These are phyloP conservation scores for Campopleginae sp. DNA, from an alignment of 2,888 invertebrate genomes.

Conservation along the genomic window DNA sequence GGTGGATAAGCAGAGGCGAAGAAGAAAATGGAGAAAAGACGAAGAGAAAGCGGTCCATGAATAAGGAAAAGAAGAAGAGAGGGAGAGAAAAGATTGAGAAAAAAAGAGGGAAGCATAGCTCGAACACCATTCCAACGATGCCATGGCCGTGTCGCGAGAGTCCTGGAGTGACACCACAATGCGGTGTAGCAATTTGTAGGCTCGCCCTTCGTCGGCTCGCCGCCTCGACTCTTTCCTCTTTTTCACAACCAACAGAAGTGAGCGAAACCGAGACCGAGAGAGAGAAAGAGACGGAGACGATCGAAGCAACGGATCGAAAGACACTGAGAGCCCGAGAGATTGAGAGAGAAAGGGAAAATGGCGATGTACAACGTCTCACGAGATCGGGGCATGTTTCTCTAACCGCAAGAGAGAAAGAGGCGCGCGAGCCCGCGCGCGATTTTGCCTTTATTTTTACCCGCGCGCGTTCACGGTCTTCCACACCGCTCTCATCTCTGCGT, in stretches of 20 bases:
- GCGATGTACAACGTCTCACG: constrained; percentile 52
- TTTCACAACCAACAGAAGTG: constrained; percentile 58
- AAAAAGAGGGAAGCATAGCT: constrained; percentile 65
- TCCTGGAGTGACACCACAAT: constrained; percentile 84
- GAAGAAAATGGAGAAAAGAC: constrained; percentile 42
- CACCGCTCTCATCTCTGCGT: constrained; percentile 62
- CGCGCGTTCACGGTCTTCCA: constrained; percentile 59
- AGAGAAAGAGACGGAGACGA: constrained; percentile 62
- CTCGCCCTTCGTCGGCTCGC: constrained; percentile 78
- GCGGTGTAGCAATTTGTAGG: constrained; percentile 84
- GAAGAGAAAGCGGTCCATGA: constrained; percentile 60
- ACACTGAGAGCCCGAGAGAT: constrained; percentile 11
- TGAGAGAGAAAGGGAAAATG: constrained; percentile 14
- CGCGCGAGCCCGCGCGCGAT: constrained; percentile 47
- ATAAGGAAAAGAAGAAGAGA: constrained; percentile 29
- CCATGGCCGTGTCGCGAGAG: constrained; percentile 83
- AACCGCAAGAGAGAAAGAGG: constrained; percentile 49
- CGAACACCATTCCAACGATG: constrained; percentile 84
- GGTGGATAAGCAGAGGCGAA: constrained; percentile 47
- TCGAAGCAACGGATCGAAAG: neutral
- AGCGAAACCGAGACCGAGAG: constrained; percentile 30
- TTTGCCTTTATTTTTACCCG: constrained; percentile 27
- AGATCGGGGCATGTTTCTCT: constrained; percentile 49
- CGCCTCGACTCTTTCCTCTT: constrained; percentile 44
- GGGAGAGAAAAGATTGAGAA: constrained; percentile 55